Base-by-base conservation (phyloP, 2,797 vertebrate species). In the Aphelocoma californica region DNA sequence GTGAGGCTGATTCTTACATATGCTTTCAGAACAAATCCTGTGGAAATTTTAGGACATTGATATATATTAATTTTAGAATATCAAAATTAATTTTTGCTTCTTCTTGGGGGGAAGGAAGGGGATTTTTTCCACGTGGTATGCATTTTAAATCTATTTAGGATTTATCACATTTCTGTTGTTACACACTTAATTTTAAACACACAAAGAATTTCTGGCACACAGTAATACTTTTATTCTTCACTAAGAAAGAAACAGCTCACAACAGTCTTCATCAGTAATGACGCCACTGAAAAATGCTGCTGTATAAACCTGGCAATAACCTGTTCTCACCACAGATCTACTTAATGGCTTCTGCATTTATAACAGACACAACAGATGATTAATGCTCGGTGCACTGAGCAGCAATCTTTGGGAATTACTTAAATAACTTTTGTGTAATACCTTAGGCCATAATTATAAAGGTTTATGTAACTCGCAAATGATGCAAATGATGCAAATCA, bases 401-500 rank as follows among this genome's bases (percentile, higher is more conserved):
- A 58, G 83, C 47, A 96, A 36, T 92, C 95, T 97, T 96, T 86
- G 90, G 93, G 95, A 98, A 98, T 97, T 97, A 97, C 93, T 97
- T 97, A 97, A 97, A 97, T 97, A 97, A 97, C 90, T 97, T 97
- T 93, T 80, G 88, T 82, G 74, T 96, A 95, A 96, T 97, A 97
- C 96, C 93, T 97, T 96, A 92, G 95, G 97, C 95, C 93, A 96
- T 97, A 97, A 98, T 97, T 97, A 97, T 96, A 96, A 97, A 97
- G 79, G 80, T 86, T 98, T 95, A 97, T 97, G 81, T 97, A 97
- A 97, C 82, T 97, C 96, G 73, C 75, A 98, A 98, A 97, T 97
- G 87, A 97, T 95, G 73, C 75, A 98, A 98, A 97, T 97, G 87
- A 97, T 95, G 89, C 80, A 97, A 94, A 97, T 96, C 56, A 90